A percentile compares a stretch with the other conserved stretches of the same genome.
phyloP scores from a whole-genome alignment of 1,140 invertebrate genomes.

The Lepidurus arcticus region DNA sequence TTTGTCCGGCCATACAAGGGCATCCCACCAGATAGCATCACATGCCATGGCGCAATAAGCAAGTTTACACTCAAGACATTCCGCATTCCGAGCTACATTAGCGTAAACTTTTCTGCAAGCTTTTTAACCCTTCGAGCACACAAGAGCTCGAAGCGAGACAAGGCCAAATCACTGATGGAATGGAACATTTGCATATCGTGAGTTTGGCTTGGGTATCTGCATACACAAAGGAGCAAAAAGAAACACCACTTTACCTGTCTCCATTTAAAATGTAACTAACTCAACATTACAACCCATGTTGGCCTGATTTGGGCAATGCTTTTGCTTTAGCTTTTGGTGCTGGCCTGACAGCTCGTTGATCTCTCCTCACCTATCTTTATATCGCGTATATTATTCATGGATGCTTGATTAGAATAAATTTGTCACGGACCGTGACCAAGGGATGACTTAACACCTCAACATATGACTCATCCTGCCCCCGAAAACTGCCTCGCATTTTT shows the following conservation, averaged over 20 bases:
- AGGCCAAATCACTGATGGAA: constrained; percentile 2
- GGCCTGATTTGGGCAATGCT: constrained; percentile 17
- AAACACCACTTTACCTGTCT: background rate
- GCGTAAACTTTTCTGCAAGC: background rate
- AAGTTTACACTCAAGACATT: background rate
- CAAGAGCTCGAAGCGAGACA: background rate
- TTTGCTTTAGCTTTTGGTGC: background rate
- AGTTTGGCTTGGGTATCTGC: background rate
- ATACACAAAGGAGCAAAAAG: background rate
- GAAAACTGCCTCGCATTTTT: background rate
- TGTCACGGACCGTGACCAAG: background rate
- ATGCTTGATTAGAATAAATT: constrained; percentile 12
- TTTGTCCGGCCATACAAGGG: background rate
- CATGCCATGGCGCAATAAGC: background rate
- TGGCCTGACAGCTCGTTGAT: constrained; percentile 6
- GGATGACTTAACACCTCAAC: background rate
- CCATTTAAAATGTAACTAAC: constrained; percentile 18
- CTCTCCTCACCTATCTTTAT: background rate
- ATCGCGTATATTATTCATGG: background rate
- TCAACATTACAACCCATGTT: background rate
- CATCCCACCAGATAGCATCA: background rate
- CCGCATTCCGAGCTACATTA: constrained; percentile 1
- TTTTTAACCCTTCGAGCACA: background rate
- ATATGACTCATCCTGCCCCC: background rate
- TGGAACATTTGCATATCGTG: background rate